Evolutionary conservation across 2,888 invertebrate genomes (phyloP).

Genomic region (Pyrocoelia pectoralis): DNA sequence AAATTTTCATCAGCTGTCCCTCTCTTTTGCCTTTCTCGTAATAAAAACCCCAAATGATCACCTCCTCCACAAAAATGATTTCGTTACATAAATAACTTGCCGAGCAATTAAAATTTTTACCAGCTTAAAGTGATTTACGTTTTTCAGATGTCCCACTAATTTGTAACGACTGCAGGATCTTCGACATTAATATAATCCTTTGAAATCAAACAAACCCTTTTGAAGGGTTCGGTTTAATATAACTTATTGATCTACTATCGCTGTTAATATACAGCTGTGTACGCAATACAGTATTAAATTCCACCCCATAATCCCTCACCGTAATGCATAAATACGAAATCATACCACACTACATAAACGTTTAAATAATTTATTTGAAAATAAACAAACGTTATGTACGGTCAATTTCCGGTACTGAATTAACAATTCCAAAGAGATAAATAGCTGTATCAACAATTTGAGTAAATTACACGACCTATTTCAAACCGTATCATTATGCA

Average conservation of each 20-base stretch:
- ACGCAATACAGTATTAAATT: not conserved
- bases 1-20: too few relatives aligned
- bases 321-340: too few relatives aligned
- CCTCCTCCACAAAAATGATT: too few relatives aligned
- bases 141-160: not conserved
- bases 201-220: not conserved
- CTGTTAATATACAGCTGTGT: not conserved
- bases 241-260: not conserved
- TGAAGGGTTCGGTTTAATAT: not conserved
- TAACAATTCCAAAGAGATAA: slow-evolving; percentile 2
- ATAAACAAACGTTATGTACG: not conserved
- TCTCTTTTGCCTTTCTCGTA: too few relatives aligned
- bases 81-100: too few relatives aligned
- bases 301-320: not conserved
- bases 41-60: too few relatives aligned
- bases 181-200: not conserved
- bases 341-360: not conserved
- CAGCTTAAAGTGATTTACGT: not conserved
- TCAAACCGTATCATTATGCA: not conserved
- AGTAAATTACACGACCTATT: slow-evolving; percentile 9
- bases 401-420: slow-evolving; percentile 1
- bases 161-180: not conserved
- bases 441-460: slow-evolving; percentile 7
- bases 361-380: not conserved
- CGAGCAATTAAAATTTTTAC: too few relatives aligned